Conservation (phyloP, 2,113 vertebrate species). For the Urocitellus parryii region DNA sequence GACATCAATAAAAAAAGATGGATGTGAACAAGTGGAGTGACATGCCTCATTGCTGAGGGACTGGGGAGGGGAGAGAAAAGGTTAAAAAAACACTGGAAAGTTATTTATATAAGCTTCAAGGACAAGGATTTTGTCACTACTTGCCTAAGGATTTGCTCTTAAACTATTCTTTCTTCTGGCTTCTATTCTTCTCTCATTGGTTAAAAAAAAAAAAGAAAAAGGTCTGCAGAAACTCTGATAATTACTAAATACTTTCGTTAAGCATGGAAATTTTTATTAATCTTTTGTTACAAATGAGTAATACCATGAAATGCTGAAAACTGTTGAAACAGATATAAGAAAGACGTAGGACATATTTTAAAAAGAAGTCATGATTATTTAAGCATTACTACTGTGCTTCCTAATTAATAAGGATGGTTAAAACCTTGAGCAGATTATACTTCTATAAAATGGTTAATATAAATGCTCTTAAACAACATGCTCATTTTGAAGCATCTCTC, state of each 20-base stretch:
- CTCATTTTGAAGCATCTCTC: not conserved
- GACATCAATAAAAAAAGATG: conserved; percentile 92
- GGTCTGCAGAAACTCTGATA: conserved; percentile 50
- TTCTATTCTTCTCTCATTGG: conserved; percentile 89
- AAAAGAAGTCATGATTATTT: not conserved
- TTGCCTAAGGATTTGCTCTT: conserved; percentile 91
- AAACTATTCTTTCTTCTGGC: conserved; percentile 82
- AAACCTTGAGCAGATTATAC: not conserved
- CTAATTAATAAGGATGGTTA: not conserved
- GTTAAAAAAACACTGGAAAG: conserved; percentile 96
- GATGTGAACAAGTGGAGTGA: conserved; percentile 91
- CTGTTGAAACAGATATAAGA: not conserved
- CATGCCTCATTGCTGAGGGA: conserved; percentile 87
- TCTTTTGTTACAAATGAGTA: conserved; percentile 28
- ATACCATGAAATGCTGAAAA: not conserved
- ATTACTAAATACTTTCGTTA: conserved; percentile 50
- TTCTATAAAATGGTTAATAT: not conserved
- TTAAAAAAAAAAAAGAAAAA: conserved; percentile 83
- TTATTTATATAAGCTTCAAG: conserved; percentile 96
- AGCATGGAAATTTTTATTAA: conserved; percentile 54
- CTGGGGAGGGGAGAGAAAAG: conserved; percentile 87
- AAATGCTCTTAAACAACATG: not conserved
- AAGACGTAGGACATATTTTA: conserved; percentile 33
- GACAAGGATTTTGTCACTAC: conserved; percentile 92
- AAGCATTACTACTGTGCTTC: not conserved